Evolutionary conservation across 2,888 invertebrate genomes (phyloP).

Genomic region (Lycophotia porphyrea): DNA sequence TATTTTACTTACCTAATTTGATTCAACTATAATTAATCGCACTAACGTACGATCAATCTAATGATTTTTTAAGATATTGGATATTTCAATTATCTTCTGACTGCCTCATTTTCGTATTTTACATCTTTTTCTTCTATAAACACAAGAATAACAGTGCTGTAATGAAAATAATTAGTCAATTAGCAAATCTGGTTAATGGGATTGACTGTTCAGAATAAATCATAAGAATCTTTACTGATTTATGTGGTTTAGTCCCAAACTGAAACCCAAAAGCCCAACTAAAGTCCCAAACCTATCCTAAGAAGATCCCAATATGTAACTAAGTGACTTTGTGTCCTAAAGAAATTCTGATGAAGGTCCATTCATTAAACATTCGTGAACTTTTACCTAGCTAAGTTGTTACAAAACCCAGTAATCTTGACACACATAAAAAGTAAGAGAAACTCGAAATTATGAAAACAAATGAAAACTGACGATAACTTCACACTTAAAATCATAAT

Average conservation of each 20-base stretch:
- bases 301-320: too few species aligned
- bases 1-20: too few species aligned
- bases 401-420: neutral
- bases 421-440: neutral
- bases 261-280: too few species aligned
- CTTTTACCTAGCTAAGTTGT: too few species aligned
- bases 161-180: too few species aligned
- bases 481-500: neutral
- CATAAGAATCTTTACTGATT: neutral
- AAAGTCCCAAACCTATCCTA: too few species aligned
- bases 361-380: neutral
- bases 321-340: neutral
- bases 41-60: too few species aligned
- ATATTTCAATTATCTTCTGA: neutral
- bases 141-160: neutral
- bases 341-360: neutral
- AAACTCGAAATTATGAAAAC: neutral
- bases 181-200: too few species aligned
- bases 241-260: neutral
- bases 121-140: neutral
- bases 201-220: neutral
- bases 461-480: neutral
- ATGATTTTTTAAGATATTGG: too few species aligned
- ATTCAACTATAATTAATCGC: too few species aligned
- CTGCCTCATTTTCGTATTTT: neutral